Evolutionary conservation across 2,113 vertebrate species (phyloP).

Genomic region (Gracilinanus agilis): DNA sequence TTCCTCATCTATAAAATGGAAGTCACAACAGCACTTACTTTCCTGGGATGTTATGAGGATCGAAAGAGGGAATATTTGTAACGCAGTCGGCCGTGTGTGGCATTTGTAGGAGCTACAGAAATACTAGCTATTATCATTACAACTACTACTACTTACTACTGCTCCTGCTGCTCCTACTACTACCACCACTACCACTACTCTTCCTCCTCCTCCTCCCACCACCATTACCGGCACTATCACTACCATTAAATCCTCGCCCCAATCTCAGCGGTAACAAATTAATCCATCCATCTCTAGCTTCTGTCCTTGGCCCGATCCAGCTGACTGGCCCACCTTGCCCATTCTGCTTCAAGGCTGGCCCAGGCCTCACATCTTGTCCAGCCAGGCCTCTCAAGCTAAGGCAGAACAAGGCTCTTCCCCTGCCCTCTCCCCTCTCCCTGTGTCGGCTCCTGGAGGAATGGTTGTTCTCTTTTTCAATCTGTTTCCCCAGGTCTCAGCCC

Average conservation of each 20-base stretch:
- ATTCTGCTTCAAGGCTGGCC: background rate
- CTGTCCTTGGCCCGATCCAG: background rate
- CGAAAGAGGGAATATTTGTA: background rate
- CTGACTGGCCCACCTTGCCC: background rate
- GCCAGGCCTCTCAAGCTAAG: background rate
- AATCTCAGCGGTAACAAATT: background rate
- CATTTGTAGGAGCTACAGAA: background rate
- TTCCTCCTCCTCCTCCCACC: background rate
- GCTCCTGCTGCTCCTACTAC: too few relatives aligned
- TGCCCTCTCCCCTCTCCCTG: conserved; percentile 24
- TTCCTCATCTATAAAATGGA: background rate
- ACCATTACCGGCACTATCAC: accelerated
- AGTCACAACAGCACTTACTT: background rate
- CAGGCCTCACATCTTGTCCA: background rate
- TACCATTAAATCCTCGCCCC: background rate
- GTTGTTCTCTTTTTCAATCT: background rate
- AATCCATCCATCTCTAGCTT: background rate
- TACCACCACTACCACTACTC: background rate
- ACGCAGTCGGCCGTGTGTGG: background rate
- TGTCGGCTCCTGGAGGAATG: background rate
- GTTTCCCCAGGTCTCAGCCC: background rate
- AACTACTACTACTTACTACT: background rate
- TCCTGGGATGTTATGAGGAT: background rate
- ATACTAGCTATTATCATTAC: background rate
- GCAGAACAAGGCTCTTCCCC: background rate